Evolutionary conservation across 2,113 vertebrate genomes (phyloP).

Genomic region (Isichthys henryi): DNA sequence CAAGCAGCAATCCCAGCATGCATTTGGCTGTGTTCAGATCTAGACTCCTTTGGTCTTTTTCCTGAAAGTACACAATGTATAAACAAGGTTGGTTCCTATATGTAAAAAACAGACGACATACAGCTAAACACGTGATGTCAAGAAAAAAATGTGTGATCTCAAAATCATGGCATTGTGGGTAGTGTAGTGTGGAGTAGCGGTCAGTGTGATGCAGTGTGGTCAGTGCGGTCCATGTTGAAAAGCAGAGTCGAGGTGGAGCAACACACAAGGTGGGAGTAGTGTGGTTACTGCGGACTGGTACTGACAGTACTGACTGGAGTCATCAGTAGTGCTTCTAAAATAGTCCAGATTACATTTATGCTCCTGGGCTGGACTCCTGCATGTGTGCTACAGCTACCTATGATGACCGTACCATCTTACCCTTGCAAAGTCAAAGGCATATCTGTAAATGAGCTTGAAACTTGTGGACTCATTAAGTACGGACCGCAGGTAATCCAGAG

Average conservation of each 20-base stretch:
- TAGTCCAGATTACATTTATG: background rate
- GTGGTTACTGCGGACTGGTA: background rate
- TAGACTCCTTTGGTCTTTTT: constrained; percentile 98
- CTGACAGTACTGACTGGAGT: background rate
- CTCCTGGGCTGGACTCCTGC: background rate
- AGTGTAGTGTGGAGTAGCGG: background rate
- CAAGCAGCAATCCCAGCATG: constrained; percentile 96
- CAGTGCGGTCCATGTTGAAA: background rate
- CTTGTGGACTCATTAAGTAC: constrained; percentile 92
- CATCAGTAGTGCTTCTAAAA: background rate
- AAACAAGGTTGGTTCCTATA: background rate
- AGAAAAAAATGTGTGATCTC: background rate
- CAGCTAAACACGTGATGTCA: background rate
- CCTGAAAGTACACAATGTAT: constrained; percentile 57
- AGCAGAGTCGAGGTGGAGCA: background rate
- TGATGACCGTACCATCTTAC: constrained; percentile 61
- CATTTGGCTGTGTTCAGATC: constrained; percentile 98
- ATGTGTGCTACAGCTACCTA: background rate
- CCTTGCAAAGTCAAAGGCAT: constrained; percentile 97
- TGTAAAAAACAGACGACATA: background rate
- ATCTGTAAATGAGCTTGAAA: constrained; percentile 99
- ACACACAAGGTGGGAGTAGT: background rate
- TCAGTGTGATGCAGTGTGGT: background rate
- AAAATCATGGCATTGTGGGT: background rate
- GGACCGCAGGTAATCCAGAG: constrained; percentile 94